Evolutionary conservation across 2,888 invertebrate genomes (phyloP).

Genomic region (Magallana nippona): DNA sequence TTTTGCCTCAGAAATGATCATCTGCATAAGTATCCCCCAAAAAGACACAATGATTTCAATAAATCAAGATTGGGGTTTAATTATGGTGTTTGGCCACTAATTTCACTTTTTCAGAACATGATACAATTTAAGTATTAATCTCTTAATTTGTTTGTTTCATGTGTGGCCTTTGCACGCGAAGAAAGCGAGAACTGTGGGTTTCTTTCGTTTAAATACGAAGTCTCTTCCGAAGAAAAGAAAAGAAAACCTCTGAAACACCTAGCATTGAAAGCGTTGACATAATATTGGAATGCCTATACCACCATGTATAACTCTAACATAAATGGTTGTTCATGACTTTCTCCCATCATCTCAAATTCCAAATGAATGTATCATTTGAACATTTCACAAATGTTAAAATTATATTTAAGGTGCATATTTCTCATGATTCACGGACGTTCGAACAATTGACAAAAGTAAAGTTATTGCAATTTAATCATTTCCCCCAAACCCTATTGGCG

Average conservation of each 20-base stretch:
- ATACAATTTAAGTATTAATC: conserved; percentile 33
- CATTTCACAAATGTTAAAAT: conserved; percentile 30
- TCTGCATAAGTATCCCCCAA: conserved; percentile 19
- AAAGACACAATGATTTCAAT: conserved; percentile 26
- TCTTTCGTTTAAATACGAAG: too few species aligned
- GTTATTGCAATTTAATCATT: conserved; percentile 35
- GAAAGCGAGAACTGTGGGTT: too few species aligned
- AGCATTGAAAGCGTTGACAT: too few species aligned
- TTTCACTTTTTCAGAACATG: conserved; percentile 29
- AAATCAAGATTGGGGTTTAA: conserved; percentile 24
- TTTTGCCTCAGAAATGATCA: conserved; percentile 3
- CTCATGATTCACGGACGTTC: not conserved
- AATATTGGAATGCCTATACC: too few species aligned
- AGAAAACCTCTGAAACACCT: too few species aligned
- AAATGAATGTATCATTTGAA: conserved; percentile 16
- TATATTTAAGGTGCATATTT: conserved; percentile 31
- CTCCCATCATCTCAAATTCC: conserved; percentile 1
- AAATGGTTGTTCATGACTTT: not conserved
- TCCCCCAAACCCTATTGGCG: conserved; percentile 16
- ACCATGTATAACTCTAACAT: not conserved
- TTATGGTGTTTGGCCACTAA: conserved; percentile 32
- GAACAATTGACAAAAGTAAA: conserved; percentile 19
- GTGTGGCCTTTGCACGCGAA: conserved; percentile 30
- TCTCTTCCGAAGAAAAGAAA: too few species aligned
- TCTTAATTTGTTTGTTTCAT: conserved; percentile 27